A percentile compares a stretch with the other conserved stretches of the same genome.
phyloP scores from a whole-genome alignment of 2,113 vertebrate species.

The Pao palembangensis region DNA sequence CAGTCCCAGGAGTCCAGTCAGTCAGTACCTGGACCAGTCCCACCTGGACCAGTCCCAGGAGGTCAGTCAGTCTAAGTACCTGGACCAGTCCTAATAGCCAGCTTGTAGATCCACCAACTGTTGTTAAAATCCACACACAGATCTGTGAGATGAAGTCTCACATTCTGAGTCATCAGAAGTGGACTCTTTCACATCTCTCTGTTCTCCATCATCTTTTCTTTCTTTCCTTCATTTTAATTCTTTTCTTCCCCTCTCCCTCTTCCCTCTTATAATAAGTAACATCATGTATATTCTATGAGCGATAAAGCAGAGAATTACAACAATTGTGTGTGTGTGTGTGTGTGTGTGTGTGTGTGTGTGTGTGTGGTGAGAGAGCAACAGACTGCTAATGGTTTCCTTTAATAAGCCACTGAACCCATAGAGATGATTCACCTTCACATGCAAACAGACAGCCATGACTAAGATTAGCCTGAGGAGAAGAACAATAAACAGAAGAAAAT shows the following conservation, averaged over 20 bases:
- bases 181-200: conserved; percentile 17
- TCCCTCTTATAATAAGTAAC: conserved; percentile 46
- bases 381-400: conserved; percentile 60
- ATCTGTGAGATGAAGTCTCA: conserved; percentile 19
- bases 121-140: too few relatives aligned
- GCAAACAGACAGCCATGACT: conserved; percentile 51
- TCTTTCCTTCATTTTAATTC: not conserved
- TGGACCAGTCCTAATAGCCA: too few relatives aligned
- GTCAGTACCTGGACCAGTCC: too few relatives aligned
- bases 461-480: conserved; percentile 50
- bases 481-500: conserved; percentile 31
- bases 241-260: not conserved
- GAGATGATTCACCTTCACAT: conserved; percentile 42
- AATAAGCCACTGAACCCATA: conserved; percentile 50
- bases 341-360: conserved; percentile 12
- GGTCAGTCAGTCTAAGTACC: too few relatives aligned
- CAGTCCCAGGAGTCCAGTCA: too few relatives aligned
- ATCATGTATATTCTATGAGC: conserved; percentile 64
- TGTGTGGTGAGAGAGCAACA: conserved; percentile 17
- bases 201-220: not conserved
- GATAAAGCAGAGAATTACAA: conserved; percentile 53
- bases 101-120: too few relatives aligned
- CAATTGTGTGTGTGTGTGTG: conserved; percentile 25
- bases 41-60: too few relatives aligned
- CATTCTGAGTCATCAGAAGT: conserved; percentile 31